Conservation (phyloP, 2,888 invertebrate genomes). For the Chloromyia formosa region DNA sequence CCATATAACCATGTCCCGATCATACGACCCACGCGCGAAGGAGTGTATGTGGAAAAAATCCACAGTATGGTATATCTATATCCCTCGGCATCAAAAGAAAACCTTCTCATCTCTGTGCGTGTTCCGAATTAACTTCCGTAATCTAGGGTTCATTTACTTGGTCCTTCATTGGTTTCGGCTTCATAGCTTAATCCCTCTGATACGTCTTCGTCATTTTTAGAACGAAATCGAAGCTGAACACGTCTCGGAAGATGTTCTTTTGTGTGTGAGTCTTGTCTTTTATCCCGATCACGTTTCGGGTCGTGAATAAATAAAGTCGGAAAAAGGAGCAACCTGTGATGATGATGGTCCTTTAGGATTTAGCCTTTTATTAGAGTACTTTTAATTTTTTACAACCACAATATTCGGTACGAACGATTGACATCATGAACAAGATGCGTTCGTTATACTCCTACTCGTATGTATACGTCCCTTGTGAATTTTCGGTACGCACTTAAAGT, state of each 20-base stretch:
- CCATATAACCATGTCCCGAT: not conserved
- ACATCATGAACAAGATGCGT: not conserved
- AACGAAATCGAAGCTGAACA: not conserved
- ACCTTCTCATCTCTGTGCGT: constrained; percentile 1
- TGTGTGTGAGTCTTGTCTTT: constrained; percentile 7
- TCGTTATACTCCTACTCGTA: not conserved
- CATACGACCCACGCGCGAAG: no score
- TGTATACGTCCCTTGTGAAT: constrained; percentile 24
- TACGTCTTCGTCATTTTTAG: not conserved
- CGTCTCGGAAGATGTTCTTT: not conserved
- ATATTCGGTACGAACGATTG: constrained; percentile 24
- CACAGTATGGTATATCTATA: not conserved
- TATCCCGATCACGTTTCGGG: constrained; percentile 34
- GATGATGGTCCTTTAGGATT: constrained; percentile 20
- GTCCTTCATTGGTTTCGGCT: constrained; percentile 23
- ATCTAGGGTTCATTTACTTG: constrained; percentile 36
- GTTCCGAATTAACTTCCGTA: constrained; percentile 40
- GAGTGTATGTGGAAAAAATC: not conserved
- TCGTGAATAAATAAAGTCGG: constrained; percentile 14
- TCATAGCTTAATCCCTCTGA: not conserved
- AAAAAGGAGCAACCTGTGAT: constrained; percentile 24
- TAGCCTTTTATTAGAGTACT: constrained; percentile 38
- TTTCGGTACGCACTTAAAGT: not conserved
- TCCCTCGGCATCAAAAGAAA: not conserved
- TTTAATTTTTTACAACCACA: constrained; percentile 39